A percentile compares a stretch with the other conserved stretches of the same genome.
Conservation (phyloP, 2,113 vertebrate genomes). For the Vombatus ursinus region DNA sequence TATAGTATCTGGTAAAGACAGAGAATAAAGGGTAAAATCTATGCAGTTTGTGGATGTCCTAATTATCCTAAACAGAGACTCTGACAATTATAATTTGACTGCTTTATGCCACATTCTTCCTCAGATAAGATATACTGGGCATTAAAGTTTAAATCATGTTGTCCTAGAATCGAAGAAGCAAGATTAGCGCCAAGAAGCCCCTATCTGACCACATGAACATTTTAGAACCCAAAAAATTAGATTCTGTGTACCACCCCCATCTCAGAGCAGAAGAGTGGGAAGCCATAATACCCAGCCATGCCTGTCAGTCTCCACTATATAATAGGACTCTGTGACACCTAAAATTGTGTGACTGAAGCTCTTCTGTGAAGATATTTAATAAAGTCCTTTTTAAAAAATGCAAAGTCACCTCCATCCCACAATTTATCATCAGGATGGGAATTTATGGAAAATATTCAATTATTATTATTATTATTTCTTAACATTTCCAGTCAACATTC, state of each 20-base stretch:
- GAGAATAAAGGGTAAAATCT: conserved; percentile 97
- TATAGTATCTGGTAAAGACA: conserved; percentile 96
- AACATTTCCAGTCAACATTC: neutral
- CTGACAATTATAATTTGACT: conserved; percentile 98
- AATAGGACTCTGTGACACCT: conserved; percentile 78
- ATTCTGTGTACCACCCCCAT: conserved; percentile 95
- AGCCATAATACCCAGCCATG: conserved; percentile 95
- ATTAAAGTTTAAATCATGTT: conserved; percentile 99
- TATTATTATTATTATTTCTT: neutral
- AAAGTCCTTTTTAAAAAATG: conserved; percentile 76
- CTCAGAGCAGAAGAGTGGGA: conserved; percentile 98
- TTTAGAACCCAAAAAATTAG: conserved; percentile 97
- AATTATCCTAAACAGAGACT: conserved; percentile 99
- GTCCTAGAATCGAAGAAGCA: conserved; percentile 98
- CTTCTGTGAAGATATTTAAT: conserved; percentile 80
- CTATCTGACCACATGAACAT: conserved; percentile 98
- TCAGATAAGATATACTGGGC: conserved; percentile 97
- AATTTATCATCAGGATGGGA: neutral
- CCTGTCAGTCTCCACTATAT: conserved; percentile 93
- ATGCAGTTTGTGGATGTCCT: conserved; percentile 99
- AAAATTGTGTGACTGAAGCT: conserved; percentile 72
- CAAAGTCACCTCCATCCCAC: neutral
- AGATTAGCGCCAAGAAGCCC: conserved; percentile 99
- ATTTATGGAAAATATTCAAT: neutral
- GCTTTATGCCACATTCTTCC: conserved; percentile 95